A percentile compares a stretch with the other conserved stretches of the same genome.
phyloP scores from a whole-genome alignment of 2,113 vertebrate species.

The Serilophus lunatus region DNA sequence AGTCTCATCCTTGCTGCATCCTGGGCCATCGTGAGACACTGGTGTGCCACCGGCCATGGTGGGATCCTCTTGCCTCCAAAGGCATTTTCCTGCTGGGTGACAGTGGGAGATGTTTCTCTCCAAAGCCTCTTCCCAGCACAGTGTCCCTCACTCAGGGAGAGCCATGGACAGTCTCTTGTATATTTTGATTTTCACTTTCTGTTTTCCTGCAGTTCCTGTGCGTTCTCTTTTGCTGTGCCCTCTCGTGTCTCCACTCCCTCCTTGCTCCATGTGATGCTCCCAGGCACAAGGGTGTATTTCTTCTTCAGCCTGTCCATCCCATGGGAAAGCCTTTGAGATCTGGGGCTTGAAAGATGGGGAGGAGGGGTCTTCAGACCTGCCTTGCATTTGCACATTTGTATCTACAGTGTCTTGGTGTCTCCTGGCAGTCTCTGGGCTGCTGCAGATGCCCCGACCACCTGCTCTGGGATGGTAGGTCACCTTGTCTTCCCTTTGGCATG shows the following conservation, averaged over 20 bases:
- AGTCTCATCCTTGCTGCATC: not conserved
- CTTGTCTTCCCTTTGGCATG: not conserved
- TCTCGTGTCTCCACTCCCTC: not conserved
- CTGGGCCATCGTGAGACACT: not conserved
- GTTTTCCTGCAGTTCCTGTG: not conserved
- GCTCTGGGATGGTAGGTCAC: not conserved
- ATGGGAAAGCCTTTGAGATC: not conserved
- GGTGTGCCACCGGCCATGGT: not conserved
- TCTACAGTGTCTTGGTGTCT: not conserved
- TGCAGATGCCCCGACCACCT: not conserved
- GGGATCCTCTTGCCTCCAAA: not conserved
- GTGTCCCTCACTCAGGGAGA: not conserved
- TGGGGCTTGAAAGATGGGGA: not conserved
- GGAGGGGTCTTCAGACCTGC: not conserved
- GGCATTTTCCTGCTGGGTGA: not conserved
- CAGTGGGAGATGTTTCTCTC: not conserved
- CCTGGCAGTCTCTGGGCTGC: not conserved
- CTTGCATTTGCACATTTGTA: not conserved
- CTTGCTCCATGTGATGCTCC: not conserved
- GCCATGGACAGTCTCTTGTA: not conserved
- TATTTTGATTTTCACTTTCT: not conserved
- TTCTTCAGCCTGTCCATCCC: not conserved
- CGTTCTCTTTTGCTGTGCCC: not conserved
- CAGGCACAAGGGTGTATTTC: not conserved
- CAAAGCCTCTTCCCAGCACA: not conserved